These are phyloP conservation scores for Notocelia uddmanniana DNA, from an alignment of 2,888 invertebrate species.

Conservation along the genomic window DNA sequence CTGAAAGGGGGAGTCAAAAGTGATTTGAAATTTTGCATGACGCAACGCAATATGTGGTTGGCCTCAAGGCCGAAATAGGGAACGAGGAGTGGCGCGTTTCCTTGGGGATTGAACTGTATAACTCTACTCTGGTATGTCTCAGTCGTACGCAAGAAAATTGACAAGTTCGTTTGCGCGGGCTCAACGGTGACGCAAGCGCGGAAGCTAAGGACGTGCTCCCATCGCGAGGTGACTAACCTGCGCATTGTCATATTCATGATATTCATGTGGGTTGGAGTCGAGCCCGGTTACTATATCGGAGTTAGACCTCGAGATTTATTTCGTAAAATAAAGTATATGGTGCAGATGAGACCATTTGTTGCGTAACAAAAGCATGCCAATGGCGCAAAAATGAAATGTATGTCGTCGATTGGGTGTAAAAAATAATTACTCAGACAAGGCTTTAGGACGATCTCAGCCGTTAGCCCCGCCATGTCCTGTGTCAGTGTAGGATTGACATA, in stretches of 20 bases:
- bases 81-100: not conserved
- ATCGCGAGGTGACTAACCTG: conserved; percentile 67
- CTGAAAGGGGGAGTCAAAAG: not conserved
- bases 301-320: not conserved
- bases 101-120: not conserved
- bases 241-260: conserved; percentile 64
- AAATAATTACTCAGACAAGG: no score
- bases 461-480: no score
- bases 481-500: not conserved
- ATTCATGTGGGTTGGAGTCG: conserved; percentile 56
- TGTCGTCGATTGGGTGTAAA: not conserved
- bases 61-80: no score
- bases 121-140: not conserved
- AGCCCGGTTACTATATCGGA: conserved; percentile 5
- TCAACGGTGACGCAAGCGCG: conserved; percentile 73
- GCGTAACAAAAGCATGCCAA: no score
- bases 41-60: no score
- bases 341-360: not conserved
- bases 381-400: not conserved
- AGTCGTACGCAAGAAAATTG: conserved; percentile 14
- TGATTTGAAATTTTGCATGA: no score
- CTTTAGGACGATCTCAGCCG: no score
- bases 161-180: conserved; percentile 47
- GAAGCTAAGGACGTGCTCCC: conserved; percentile 74
- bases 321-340: not conserved